A percentile compares a stretch with the other conserved stretches of the same genome.
Conservation (phyloP, 1,140 invertebrate species). For the Periplaneta americana region DNA sequence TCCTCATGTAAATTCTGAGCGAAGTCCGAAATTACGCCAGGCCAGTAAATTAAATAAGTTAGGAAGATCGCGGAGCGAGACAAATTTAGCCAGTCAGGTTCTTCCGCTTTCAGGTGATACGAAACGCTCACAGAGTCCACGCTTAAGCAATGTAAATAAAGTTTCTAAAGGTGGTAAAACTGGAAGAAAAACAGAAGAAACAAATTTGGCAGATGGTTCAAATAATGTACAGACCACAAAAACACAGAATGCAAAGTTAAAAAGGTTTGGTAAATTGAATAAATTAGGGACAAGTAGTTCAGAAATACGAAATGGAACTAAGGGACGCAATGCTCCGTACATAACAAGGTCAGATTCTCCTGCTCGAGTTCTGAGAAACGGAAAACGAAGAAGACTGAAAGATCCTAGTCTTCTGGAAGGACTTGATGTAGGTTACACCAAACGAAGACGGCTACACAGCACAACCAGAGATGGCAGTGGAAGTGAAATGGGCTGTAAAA, state of each 20-base stretch:
- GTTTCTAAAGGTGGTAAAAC: background rate
- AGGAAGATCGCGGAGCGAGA: background rate
- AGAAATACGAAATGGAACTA: conserved; percentile 2
- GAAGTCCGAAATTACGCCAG: background rate
- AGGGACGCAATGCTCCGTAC: conserved; percentile 4
- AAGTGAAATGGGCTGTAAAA: background rate
- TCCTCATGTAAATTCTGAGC: background rate
- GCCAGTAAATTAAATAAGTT: background rate
- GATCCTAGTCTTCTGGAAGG: conserved; percentile 4
- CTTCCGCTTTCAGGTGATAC: background rate
- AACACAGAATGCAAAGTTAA: background rate
- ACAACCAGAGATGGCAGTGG: conserved; percentile 3
- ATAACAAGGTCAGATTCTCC: conserved; percentile 15
- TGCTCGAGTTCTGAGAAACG: conserved; percentile 14
- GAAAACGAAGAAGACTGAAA: conserved; percentile 16
- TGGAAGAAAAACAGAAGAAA: background rate
- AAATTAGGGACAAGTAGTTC: background rate
- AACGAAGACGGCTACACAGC: background rate
- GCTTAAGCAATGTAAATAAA: background rate
- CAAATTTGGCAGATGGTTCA: background rate
- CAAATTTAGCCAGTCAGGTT: background rate
- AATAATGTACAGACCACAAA: background rate
- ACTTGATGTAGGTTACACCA: background rate
- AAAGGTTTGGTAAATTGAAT: background rate
- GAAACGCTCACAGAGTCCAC: background rate